Percentiles rank a stretch among this genome's conserved stretches.
Conservation (phyloP, 2,888 invertebrate genomes). For the Didymodactylos carnosus region DNA sequence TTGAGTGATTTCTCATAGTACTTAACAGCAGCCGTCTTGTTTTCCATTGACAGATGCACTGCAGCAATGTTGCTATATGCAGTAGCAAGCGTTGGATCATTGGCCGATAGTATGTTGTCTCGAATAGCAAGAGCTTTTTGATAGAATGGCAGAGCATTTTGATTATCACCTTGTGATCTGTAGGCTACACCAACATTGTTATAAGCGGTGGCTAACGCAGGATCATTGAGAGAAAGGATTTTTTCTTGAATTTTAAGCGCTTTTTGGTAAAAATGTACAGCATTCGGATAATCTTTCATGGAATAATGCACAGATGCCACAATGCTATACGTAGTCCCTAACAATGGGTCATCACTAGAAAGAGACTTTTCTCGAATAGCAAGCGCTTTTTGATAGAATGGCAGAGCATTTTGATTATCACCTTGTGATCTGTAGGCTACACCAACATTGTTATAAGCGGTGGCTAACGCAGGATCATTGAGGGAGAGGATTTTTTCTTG, state of each 20-base stretch:
- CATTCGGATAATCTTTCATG: background rate
- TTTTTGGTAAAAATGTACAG: background rate
- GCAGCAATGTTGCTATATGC: background rate
- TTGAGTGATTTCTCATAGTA: background rate
- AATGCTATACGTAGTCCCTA: background rate
- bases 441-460: background rate
- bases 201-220: background rate
- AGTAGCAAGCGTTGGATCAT: background rate
- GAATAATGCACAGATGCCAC: background rate
- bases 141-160: background rate
- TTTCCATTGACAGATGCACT: background rate
- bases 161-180: background rate
- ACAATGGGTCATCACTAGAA: background rate
- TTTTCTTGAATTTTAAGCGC: background rate
- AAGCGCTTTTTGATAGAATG: background rate
- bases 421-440: background rate
- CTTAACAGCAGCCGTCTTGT: background rate
- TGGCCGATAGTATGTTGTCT: background rate
- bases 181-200: background rate
- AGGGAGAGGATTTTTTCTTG: background rate
- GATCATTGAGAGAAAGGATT: background rate
- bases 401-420: background rate
- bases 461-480: background rate
- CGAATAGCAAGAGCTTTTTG: background rate
- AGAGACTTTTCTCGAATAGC: background rate